Conservation (phyloP, 92 coral and sea anemone species). For the Muricea muricata region DNA sequence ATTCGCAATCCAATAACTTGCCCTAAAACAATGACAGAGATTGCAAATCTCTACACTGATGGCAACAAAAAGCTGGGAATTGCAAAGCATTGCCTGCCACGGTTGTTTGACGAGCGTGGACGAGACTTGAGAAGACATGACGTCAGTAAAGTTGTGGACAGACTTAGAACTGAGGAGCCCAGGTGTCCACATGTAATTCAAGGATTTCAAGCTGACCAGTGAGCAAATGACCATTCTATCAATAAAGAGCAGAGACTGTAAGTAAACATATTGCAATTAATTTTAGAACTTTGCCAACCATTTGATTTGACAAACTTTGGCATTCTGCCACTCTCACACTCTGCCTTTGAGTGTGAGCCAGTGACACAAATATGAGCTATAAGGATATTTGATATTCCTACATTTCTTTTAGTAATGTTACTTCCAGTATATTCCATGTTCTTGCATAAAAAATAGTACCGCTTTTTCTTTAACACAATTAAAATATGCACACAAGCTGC, state of each 20-base stretch:
- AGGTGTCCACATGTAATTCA: conserved; percentile 1
- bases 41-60: neutral
- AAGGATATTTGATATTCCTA: neutral
- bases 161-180: conserved; percentile 3
- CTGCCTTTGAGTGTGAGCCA: no score
- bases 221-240: neutral
- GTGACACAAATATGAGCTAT: no score
- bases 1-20: neutral
- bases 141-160: neutral
- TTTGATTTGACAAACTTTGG: neutral
- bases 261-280: no score
- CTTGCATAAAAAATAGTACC: no score
- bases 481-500: no score
- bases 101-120: neutral
- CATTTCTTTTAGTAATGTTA: no score
- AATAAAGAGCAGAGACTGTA: neutral
- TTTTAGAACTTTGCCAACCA: neutral
- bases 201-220: conserved; percentile 19
- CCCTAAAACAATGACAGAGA: neutral
- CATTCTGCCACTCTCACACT: no score
- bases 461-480: no score
- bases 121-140: neutral
- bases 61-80: neutral
- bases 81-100: neutral
- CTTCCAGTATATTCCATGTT: no score